Evolutionary conservation across 2,797 vertebrate species (phyloP).

Genomic region (Halcyon chelicuti): DNA sequence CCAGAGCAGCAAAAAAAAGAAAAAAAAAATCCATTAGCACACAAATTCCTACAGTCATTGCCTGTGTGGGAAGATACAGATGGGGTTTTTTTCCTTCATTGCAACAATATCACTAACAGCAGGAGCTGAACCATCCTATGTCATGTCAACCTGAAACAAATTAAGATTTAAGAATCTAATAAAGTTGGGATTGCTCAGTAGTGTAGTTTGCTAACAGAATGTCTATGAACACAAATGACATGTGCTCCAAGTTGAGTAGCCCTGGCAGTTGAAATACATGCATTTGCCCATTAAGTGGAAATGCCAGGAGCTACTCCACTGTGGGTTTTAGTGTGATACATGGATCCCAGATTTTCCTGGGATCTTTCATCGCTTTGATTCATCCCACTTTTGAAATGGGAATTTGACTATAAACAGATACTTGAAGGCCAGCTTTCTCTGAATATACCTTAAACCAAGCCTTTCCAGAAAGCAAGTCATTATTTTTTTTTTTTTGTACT

Average conservation of each 20-base stretch:
- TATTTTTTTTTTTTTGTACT: neutral
- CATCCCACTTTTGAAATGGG: neutral
- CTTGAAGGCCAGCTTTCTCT: neutral
- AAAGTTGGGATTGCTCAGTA: slow-evolving; percentile 28
- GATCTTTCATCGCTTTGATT: neutral
- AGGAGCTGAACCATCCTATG: slow-evolving; percentile 25
- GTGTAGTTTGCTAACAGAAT: slow-evolving; percentile 48
- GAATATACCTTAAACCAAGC: neutral
- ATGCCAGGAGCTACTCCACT: neutral
- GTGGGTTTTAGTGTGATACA: neutral
- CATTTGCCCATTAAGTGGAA: neutral
- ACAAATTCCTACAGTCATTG: slow-evolving; percentile 29
- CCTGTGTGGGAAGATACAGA: slow-evolving; percentile 35
- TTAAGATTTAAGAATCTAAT: slow-evolving; percentile 55
- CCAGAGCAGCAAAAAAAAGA: neutral
- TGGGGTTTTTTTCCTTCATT: neutral
- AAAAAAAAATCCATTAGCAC: slow-evolving; percentile 50
- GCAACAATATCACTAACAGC: slow-evolving; percentile 56
- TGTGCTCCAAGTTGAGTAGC: neutral
- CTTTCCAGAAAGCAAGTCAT: neutral
- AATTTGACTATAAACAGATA: neutral
- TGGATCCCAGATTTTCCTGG: neutral
- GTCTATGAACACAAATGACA: neutral
- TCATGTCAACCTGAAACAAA: slow-evolving; percentile 67
- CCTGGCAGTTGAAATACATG: neutral